A percentile compares a stretch with the other conserved stretches of the same genome.
phyloP scores from a whole-genome alignment of 2,113 vertebrate genomes.

The Laterallus jamaicensis region DNA sequence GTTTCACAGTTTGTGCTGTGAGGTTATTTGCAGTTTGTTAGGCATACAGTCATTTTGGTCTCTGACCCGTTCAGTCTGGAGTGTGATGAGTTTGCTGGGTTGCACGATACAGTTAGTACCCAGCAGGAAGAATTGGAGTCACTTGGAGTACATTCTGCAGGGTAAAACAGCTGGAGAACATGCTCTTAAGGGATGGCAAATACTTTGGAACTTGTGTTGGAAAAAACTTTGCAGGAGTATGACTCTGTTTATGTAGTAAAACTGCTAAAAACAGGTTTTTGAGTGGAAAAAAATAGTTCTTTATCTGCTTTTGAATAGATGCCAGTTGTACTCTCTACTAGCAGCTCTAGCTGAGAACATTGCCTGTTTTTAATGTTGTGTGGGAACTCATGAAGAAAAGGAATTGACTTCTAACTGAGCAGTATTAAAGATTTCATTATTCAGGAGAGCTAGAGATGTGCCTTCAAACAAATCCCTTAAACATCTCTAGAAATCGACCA shows the following conservation, averaged over 20 bases:
- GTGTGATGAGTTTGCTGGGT: background rate
- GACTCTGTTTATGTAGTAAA: background rate
- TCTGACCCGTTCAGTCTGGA: background rate
- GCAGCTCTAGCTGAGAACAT: background rate
- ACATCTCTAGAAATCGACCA: background rate
- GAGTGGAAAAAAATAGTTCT: background rate
- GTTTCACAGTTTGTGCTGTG: background rate
- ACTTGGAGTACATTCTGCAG: background rate
- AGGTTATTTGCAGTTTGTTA: background rate
- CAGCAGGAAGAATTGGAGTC: fast-evolving
- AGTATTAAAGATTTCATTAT: background rate
- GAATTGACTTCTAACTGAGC: background rate
- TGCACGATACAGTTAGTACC: background rate
- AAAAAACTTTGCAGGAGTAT: constrained; percentile 6
- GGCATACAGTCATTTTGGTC: background rate
- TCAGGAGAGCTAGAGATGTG: background rate
- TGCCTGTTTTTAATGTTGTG: background rate
- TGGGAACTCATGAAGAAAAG: background rate
- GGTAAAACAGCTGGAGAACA: background rate
- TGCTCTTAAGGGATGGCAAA: background rate
- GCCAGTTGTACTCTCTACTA: background rate
- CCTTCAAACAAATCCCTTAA: background rate
- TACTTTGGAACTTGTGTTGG: background rate
- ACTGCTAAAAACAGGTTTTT: background rate
- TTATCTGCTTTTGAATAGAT: background rate